Conservation (phyloP, 2,113 vertebrate species). For the Brachypodius melanocephalos region DNA sequence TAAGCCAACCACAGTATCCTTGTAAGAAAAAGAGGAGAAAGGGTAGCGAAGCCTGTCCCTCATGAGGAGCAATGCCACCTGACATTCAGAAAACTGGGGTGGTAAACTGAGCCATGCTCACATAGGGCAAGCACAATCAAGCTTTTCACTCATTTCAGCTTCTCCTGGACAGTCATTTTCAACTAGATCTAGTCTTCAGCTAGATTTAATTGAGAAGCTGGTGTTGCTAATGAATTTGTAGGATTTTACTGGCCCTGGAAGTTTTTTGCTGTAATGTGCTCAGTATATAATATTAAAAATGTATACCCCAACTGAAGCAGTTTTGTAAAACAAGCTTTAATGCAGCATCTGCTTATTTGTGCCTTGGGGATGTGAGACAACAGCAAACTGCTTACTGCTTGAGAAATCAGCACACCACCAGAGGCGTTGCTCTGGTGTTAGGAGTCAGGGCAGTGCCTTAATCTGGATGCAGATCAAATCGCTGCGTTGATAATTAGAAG, state of each 20-base stretch:
- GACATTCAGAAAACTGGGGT: neutral
- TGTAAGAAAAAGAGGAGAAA: conserved; percentile 11
- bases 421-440: conserved; percentile 4
- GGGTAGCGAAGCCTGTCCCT: neutral
- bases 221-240: conserved; percentile 60
- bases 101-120: neutral
- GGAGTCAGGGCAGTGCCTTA: conserved; percentile 38
- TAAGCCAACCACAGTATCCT: neutral
- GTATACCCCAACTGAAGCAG: conserved; percentile 68
- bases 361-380: conserved; percentile 49
- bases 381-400: conserved; percentile 64
- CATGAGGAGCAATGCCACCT: neutral
- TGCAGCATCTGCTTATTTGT: conserved; percentile 67
- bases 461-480: conserved; percentile 32
- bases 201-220: conserved; percentile 45
- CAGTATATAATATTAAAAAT: conserved; percentile 73
- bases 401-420: conserved; percentile 47
- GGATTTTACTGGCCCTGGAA: conserved; percentile 45
- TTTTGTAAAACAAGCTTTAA: conserved; percentile 68
- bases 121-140: neutral
- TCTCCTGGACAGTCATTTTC: neutral
- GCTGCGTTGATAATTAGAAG: conserved; percentile 58
- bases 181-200: neutral
- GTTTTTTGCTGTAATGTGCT: conserved; percentile 31
- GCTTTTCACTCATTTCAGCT: conserved; percentile 1